phyloP scores from a whole-genome alignment of 2,797 vertebrate genomes.

The Muscicapa comitata region DNA sequence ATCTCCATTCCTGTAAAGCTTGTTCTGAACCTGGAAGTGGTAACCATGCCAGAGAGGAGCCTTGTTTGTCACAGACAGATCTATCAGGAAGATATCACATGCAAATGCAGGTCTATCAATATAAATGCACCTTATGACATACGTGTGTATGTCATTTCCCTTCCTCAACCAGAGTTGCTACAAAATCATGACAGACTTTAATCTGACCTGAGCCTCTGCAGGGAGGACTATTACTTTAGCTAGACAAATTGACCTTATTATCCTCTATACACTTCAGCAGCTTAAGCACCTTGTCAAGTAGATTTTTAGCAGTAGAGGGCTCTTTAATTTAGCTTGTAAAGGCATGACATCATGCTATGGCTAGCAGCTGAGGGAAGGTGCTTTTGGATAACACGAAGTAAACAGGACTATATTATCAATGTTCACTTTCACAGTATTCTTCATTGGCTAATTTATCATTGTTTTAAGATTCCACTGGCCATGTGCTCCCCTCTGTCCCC shows the following conservation, averaged over 20 bases:
- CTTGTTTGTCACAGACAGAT: neutral
- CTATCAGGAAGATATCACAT: neutral
- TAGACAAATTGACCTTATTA: neutral
- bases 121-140: neutral
- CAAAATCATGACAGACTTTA: neutral
- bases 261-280: neutral
- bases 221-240: neutral
- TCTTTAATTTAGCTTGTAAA: neutral
- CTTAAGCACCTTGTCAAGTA: neutral
- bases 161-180: neutral
- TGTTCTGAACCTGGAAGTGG: neutral
- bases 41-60: neutral
- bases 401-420: neutral
- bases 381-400: neutral
- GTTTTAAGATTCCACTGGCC: neutral
- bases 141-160: neutral
- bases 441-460: neutral
- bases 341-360: accelerated
- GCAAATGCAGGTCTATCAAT: neutral
- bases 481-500: accelerated
- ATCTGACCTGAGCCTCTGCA: neutral
- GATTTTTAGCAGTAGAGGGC: neutral
- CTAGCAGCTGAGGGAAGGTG: neutral
- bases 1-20: neutral
- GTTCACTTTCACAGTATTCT: neutral